Evolutionary conservation across 2,113 vertebrate species (phyloP), one percentile per base, ranked within the genome.

Genomic region (Dicaeum eximium): DNA sequence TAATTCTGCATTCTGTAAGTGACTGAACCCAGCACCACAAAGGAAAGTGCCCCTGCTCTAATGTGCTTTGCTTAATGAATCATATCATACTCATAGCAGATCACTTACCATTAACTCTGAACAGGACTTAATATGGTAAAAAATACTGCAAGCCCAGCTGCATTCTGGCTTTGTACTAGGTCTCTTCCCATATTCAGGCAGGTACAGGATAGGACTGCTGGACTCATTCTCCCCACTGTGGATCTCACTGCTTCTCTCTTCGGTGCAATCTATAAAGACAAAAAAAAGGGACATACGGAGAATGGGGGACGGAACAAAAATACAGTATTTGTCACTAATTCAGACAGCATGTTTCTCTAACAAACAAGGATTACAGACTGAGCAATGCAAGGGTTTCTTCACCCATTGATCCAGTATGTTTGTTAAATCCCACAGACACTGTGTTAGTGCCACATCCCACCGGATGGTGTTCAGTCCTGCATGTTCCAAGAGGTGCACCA

Each of bases 61-160:
- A 81, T 24, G 31, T 24, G 31, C 17, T 62, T 67, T 67, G 47
- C 28, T 75, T 82, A 50, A 72, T 33, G 35, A 80, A 86, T 70
- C 62, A 64, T 22, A 66, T n/a, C 12, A 28, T 10, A 73, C 14
- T 53, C 53, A 69, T 23, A 90, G 78, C 30, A 83, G 54, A 92
- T 44, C 66, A 93, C 90, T 91, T 87, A 91, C 86, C 58, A 58
- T 53, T 60, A 73, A 67, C 67, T 88, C 80, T 80, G 67, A 93
- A 69, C 16, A 72, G 44, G 37, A 93, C 73, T 94, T 82, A 78
- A 93, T 51, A 57, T 30, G 45, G 64, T 56, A 53, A 72, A 89
- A 28, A 53, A 84, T 22, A 95, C 75, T 66, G 65, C 69, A 89
- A 92, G 74, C 19, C 48, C 80, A 92, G 84, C 44, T 62, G 57